Conservation (phyloP, 2,113 vertebrate species). For the Megatriorchis doriae region DNA sequence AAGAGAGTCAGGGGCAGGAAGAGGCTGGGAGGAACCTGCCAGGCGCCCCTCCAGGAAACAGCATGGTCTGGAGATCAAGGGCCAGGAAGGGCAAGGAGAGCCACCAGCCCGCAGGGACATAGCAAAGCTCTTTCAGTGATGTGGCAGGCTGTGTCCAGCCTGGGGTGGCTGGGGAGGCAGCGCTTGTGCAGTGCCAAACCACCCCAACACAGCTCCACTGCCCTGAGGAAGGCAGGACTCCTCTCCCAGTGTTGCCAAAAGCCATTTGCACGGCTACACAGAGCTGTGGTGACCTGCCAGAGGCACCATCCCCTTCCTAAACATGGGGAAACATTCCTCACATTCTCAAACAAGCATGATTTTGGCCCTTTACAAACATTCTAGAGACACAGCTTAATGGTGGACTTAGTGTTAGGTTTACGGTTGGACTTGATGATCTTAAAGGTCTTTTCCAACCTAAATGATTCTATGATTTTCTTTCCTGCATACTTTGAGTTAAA, state of each 20-base stretch:
- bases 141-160: not conserved
- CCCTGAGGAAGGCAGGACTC: not conserved
- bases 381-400: not conserved
- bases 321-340: not conserved
- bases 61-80: conserved; percentile 57
- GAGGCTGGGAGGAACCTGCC: conserved; percentile 52
- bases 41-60: conserved; percentile 57
- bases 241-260: not conserved
- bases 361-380: not conserved
- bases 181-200: not conserved
- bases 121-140: conserved; percentile 21
- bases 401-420: not conserved
- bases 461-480: not conserved
- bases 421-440: not conserved
- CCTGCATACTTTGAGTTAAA: not conserved
- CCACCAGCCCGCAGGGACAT: conserved; percentile 28
- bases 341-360: not conserved
- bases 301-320: not conserved
- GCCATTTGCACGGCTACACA: not conserved
- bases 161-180: not conserved
- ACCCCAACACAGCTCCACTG: not conserved
- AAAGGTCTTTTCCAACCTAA: not conserved
- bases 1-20: conserved; percentile 63
- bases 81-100: conserved; percentile 57
- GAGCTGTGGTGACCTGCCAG: not conserved